Percentiles rank a stretch among this genome's conserved stretches.
phyloP scores from a whole-genome alignment of 2,113 vertebrate species.

The Upupa epops region DNA sequence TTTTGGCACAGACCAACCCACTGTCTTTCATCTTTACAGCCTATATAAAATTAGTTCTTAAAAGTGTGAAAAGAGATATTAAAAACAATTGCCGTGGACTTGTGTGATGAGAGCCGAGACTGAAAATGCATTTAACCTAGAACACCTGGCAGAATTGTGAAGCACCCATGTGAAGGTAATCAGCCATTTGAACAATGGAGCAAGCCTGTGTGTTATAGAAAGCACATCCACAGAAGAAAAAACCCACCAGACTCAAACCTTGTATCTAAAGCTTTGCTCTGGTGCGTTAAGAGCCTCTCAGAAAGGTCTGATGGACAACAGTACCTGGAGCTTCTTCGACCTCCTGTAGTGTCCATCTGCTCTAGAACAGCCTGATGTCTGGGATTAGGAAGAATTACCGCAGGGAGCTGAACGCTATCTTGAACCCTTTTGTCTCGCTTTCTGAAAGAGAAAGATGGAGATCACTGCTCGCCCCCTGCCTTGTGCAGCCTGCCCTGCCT shows the following conservation, averaged over 20 bases:
- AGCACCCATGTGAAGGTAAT: not conserved
- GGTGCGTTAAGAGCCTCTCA: rapidly evolving
- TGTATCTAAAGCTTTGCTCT: not conserved
- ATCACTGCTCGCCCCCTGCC: rapidly evolving
- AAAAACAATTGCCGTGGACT: not conserved
- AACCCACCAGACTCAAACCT: not conserved
- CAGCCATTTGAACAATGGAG: not conserved
- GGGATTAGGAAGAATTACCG: not conserved
- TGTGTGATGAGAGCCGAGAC: not conserved
- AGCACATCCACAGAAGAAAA: rapidly evolving
- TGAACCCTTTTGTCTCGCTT: not conserved
- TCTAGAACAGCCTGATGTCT: not conserved
- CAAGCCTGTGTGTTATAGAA: not conserved
- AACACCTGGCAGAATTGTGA: not conserved
- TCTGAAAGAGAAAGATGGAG: not conserved
- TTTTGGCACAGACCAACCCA: not conserved
- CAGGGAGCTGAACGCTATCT: not conserved
- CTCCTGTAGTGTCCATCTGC: rapidly evolving
- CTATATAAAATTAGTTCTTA: not conserved
- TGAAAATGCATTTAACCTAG: not conserved
- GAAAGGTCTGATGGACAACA: rapidly evolving
- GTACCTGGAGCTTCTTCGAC: not conserved
- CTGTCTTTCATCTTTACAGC: not conserved
- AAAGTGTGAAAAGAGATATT: not conserved
- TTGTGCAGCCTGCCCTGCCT: not conserved